A percentile compares a stretch with the other conserved stretches of the same genome.
Conservation (phyloP, 1,140 invertebrate species). For the Cydia pomonella region DNA sequence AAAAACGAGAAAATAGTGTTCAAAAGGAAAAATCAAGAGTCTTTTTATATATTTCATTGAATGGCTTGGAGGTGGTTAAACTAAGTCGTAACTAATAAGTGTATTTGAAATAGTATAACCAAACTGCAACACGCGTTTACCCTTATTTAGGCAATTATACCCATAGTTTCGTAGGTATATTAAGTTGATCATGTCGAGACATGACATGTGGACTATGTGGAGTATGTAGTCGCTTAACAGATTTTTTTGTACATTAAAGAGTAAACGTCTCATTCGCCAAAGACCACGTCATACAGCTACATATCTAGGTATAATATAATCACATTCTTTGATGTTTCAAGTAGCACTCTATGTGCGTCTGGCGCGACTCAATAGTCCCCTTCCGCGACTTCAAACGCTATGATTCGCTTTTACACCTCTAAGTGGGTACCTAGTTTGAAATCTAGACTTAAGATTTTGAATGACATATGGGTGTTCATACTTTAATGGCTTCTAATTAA, state of each 20-base stretch:
- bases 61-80: no score
- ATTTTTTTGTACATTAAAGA: neutral
- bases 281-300: constrained; percentile 6
- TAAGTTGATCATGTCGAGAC: no score
- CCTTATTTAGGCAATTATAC: no score
- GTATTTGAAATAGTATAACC: no score
- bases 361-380: constrained; percentile 35
- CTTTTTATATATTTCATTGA: no score
- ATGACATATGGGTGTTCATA: constrained; percentile 3
- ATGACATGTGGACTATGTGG: neutral
- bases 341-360: constrained; percentile 41
- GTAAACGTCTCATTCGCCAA: constrained; percentile 2
- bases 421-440: constrained; percentile 45
- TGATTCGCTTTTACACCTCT: constrained; percentile 62
- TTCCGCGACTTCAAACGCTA: constrained; percentile 37
- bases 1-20: no score
- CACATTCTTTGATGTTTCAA: constrained; percentile 40
- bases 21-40: no score
- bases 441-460: constrained; percentile 33
- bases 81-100: no score
- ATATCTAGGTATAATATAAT: neutral
- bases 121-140: no score
- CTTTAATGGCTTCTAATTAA: constrained; percentile 15
- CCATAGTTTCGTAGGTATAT: no score
- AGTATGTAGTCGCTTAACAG: neutral